These are phyloP conservation scores for Catamblyrhynchus diadema DNA, from an alignment of 2,797 vertebrate genomes.

Conservation along the genomic window DNA sequence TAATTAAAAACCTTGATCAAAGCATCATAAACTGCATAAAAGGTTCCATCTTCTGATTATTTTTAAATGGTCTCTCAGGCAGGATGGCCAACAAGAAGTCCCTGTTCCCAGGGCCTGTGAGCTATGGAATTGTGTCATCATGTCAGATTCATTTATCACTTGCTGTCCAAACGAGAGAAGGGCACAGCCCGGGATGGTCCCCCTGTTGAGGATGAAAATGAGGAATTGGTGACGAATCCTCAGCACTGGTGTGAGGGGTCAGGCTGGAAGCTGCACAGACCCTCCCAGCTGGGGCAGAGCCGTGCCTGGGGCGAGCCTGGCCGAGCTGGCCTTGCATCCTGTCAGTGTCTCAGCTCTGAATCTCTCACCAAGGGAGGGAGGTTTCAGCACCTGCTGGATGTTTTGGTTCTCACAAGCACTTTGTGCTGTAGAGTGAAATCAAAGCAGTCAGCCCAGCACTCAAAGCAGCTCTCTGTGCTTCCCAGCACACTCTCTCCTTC, in stretches of 20 bases:
- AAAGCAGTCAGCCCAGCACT: background rate
- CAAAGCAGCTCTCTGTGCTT: rapidly evolving
- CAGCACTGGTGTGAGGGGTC: rapidly evolving
- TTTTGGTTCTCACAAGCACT: background rate
- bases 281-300: background rate
- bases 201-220: background rate
- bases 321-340: background rate
- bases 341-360: rapidly evolving
- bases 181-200: background rate
- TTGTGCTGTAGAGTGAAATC: background rate
- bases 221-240: rapidly evolving
- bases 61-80: constrained; percentile 30
- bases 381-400: background rate
- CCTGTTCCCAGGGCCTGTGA: background rate
- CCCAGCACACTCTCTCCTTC: rapidly evolving
- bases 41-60: constrained; percentile 65
- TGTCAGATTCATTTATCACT: background rate
- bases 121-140: background rate
- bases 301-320: rapidly evolving
- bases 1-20: constrained; percentile 72
- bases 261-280: rapidly evolving
- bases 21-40: constrained; percentile 51
- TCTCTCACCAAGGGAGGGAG: background rate
- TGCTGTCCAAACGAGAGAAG: background rate
- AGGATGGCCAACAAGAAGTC: background rate